Evolutionary conservation across 2,888 invertebrate species (phyloP).

Genomic region (Aphelenchoides bicaudatus): DNA sequence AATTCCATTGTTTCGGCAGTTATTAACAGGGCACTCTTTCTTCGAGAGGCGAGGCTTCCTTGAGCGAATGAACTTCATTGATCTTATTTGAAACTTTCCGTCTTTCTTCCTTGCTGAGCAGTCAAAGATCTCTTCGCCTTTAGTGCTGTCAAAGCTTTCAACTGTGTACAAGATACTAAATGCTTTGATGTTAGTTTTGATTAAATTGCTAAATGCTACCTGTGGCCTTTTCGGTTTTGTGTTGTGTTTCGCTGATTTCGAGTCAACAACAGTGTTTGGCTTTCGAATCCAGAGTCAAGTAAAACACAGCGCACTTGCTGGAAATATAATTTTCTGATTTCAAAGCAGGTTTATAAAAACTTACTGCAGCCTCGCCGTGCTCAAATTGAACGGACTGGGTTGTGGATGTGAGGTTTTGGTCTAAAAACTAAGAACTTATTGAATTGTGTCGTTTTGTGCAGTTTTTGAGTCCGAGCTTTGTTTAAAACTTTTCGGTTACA

Average conservation of each 20-base stretch:
- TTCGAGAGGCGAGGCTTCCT: slow-evolving; percentile 8
- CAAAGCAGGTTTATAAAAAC: no score
- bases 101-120: background rate
- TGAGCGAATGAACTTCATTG: slow-evolving; percentile 8
- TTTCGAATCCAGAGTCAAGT: slow-evolving; percentile 5
- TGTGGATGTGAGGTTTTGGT: background rate
- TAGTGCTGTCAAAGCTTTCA: background rate
- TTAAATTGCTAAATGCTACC: background rate
- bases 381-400: background rate
- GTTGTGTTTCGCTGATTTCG: slow-evolving; percentile 9
- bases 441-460: background rate
- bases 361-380: background rate
- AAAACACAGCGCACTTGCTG: background rate
- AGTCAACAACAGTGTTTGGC: background rate
- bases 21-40: background rate
- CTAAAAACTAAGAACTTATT: background rate
- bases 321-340: no score
- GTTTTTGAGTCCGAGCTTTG: no score
- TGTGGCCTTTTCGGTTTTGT: slow-evolving; percentile 9
- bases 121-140: slow-evolving; percentile 15
- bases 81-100: background rate
- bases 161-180: slow-evolving; percentile 8
- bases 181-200: background rate
- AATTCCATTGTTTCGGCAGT: background rate
- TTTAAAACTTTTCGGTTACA: no score